Base-by-base conservation (phyloP, 2,888 invertebrate species). In the Operophtera brumata region DNA sequence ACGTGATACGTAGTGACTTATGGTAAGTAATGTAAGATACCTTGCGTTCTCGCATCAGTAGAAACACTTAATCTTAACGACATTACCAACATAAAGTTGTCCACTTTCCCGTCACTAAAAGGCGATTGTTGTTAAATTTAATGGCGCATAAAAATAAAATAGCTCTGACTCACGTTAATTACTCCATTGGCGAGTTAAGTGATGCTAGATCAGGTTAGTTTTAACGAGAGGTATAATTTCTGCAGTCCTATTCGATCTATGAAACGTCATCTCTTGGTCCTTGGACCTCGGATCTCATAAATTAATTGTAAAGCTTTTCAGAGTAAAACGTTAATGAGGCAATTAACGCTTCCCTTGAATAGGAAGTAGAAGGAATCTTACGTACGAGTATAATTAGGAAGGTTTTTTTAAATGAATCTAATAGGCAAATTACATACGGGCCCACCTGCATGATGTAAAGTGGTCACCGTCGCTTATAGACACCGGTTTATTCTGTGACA, bases 111-210 rank as follows among this genome's bases (percentile, higher is more conserved):
- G 77, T 83, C 84, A 85, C 83, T 84, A 80, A 86, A 82, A 85
- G 77, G 78, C 78, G 79, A 86, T 87, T 85, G 85, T 87, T 84
- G 85, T 89, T 87, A 88, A 88, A 87, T 84, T 86, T 88, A 79
- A 87, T 82, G 81, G 71, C 60, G 61, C 81, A 82, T 86, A 80
- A 88, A 83, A 84, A 76, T 72, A 67, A 74, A 73, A 82, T 73
- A 71, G 74, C 66, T 67, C 69, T 70, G 76, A 78, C 69, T 80
- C 78, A 78, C 63, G 73, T 72, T 83, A 80, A 84, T 83, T 80
- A 79, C 68, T 64, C 58, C 58, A 71, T 73, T 72, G 72, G 75
- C 62, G 65, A 66, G 67, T 71, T 65, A 69, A 66, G 57, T 61
- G 63, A 54, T 65, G 59, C 68, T 63, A 28, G 54, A 62, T 59